phyloP scores from a whole-genome alignment of 2,888 invertebrate species.

The Marronus borbonicus region DNA sequence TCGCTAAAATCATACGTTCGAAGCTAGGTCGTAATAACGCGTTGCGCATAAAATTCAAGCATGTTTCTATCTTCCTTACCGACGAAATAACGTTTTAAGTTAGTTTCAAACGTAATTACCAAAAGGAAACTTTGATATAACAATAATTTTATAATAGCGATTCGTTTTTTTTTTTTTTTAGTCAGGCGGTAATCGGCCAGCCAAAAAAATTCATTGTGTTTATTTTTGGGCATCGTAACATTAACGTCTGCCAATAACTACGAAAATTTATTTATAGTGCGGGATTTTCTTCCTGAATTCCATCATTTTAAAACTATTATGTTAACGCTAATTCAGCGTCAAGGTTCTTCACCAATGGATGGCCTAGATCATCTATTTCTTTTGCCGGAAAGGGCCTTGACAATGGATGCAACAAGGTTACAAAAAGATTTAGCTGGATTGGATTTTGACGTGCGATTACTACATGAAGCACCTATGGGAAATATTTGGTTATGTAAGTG shows the following conservation, averaged over 20 bases:
- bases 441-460: constrained; percentile 72
- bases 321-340: constrained; percentile 58
- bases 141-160: not conserved
- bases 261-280: not conserved
- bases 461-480: constrained; percentile 73
- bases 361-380: constrained; percentile 74
- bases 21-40: constrained; percentile 28
- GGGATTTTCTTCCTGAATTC: not conserved
- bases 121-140: not conserved
- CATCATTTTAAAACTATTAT: constrained; percentile 47
- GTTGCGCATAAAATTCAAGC: constrained; percentile 16
- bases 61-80: constrained; percentile 36
- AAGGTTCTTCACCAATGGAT: constrained; percentile 69
- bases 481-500: constrained; percentile 76
- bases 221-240: constrained; percentile 7
- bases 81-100: not conserved
- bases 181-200: not conserved
- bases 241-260: constrained; percentile 10
- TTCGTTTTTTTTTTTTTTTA: not conserved
- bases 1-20: constrained; percentile 30
- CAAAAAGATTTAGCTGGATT: constrained; percentile 73
- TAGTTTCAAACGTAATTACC: not conserved
- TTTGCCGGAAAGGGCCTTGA: constrained; percentile 72
- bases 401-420: constrained; percentile 73
- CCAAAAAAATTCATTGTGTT: not conserved